Conservation (phyloP, 2,113 vertebrate species). For the Onychostruthus taczanowskii region DNA sequence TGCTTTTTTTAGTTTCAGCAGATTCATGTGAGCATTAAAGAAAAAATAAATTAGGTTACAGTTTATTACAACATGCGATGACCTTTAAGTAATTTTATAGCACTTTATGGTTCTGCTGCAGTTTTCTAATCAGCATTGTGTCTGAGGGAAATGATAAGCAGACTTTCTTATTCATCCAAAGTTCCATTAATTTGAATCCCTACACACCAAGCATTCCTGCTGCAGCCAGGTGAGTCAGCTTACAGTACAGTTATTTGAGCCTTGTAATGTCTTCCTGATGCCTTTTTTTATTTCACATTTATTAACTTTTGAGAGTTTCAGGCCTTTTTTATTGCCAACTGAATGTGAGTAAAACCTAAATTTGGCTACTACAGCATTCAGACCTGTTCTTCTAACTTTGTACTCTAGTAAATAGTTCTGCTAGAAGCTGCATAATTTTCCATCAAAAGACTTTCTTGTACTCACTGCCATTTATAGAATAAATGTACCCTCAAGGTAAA, state of each 20-base stretch:
- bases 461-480: neutral
- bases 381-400: neutral
- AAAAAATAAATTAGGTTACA: conserved; percentile 73
- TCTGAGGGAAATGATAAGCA: conserved; percentile 55
- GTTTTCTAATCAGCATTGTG: conserved; percentile 59
- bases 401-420: neutral
- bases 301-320: neutral
- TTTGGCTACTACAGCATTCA: neutral
- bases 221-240: conserved; percentile 11
- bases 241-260: neutral
- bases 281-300: neutral
- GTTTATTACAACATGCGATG: conserved; percentile 73
- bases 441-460: neutral
- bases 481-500: neutral
- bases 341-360: neutral
- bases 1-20: conserved; percentile 64
- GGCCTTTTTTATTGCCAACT: neutral
- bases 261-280: neutral
- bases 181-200: conserved; percentile 39
- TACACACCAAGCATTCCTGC: neutral
- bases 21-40: conserved; percentile 70
- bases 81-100: conserved; percentile 75
- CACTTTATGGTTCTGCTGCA: conserved; percentile 60
- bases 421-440: neutral
- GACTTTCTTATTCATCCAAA: conserved; percentile 32